These are phyloP conservation scores for Stenodema calcarata DNA, from an alignment of 2,888 invertebrate species.

Conservation along the genomic window DNA sequence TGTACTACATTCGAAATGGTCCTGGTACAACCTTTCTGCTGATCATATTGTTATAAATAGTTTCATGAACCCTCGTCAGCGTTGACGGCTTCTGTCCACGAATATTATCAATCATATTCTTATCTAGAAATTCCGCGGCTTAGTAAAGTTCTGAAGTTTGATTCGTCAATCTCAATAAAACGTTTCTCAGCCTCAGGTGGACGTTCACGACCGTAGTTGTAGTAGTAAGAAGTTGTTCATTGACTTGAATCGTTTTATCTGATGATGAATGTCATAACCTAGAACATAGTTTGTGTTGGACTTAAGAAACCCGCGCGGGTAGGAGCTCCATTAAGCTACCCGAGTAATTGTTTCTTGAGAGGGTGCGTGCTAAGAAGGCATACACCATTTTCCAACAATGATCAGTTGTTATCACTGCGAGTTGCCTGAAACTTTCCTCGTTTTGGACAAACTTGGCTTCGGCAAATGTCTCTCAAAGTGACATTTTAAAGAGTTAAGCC, in stretches of 20 bases:
- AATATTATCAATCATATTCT: too few species aligned
- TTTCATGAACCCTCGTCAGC: too few species aligned
- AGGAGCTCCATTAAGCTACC: background rate
- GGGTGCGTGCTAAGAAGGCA: background rate
- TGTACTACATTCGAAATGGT: too few species aligned
- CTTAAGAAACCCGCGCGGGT: background rate
- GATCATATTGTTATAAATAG: too few species aligned
- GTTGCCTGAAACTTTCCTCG: background rate
- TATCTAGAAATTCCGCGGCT: too few species aligned
- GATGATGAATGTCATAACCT: background rate
- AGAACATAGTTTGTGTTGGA: background rate
- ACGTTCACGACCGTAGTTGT: too few species aligned
- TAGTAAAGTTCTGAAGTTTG: too few species aligned
- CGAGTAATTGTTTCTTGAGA: background rate
- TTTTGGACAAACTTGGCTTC: background rate
- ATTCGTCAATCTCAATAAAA: too few species aligned
- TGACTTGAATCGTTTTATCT: background rate
- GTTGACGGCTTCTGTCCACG: too few species aligned
- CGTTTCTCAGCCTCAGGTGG: too few species aligned
- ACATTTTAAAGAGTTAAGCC: background rate
- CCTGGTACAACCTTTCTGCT: too few species aligned
- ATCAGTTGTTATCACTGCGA: background rate
- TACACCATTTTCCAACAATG: background rate
- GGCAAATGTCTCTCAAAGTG: background rate
- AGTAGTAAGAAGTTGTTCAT: background rate